Conservation (phyloP, 2,113 vertebrate species). For the Anolis carolinensis region DNA sequence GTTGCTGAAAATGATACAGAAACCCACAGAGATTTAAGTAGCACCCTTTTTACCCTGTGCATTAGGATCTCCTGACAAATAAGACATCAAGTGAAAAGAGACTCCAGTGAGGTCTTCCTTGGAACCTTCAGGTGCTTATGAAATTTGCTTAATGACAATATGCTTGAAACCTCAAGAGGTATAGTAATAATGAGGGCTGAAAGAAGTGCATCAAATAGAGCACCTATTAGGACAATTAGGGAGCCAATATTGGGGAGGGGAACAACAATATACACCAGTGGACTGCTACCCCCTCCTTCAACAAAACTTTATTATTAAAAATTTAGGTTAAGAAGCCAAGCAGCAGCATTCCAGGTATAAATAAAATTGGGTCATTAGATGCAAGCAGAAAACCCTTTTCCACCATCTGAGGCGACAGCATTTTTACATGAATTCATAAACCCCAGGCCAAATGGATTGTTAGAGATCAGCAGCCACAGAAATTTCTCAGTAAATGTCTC, state of each 20-base stretch:
- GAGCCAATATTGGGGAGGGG: constrained; percentile 1
- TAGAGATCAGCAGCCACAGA: constrained; percentile 70
- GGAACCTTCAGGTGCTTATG: background rate
- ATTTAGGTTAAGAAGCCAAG: constrained; percentile 54
- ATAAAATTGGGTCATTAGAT: constrained; percentile 56
- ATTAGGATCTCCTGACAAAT: constrained; percentile 40
- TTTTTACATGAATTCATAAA: constrained; percentile 72
- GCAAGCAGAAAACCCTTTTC: constrained; percentile 46
- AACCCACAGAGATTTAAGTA: constrained; percentile 22
- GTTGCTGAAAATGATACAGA: background rate
- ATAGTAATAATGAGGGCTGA: constrained; percentile 43
- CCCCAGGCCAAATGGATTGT: constrained; percentile 67
- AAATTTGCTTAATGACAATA: constrained; percentile 52
- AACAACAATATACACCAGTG: constrained; percentile 5
- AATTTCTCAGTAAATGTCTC: constrained; percentile 79
- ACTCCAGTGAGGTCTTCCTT: background rate
- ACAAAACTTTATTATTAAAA: constrained; percentile 40
- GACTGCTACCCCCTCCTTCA: background rate
- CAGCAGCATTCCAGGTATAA: constrained; percentile 35
- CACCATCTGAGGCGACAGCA: constrained; percentile 41
- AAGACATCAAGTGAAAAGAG: constrained; percentile 27
- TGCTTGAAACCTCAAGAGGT: constrained; percentile 52
- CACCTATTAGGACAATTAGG: constrained; percentile 55
- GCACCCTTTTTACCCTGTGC: constrained; percentile 7
- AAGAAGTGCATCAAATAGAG: constrained; percentile 47